These are phyloP conservation scores for Malacoctenus gilli DNA, from an alignment of 2,797 vertebrate genomes.

Conservation along the genomic window DNA sequence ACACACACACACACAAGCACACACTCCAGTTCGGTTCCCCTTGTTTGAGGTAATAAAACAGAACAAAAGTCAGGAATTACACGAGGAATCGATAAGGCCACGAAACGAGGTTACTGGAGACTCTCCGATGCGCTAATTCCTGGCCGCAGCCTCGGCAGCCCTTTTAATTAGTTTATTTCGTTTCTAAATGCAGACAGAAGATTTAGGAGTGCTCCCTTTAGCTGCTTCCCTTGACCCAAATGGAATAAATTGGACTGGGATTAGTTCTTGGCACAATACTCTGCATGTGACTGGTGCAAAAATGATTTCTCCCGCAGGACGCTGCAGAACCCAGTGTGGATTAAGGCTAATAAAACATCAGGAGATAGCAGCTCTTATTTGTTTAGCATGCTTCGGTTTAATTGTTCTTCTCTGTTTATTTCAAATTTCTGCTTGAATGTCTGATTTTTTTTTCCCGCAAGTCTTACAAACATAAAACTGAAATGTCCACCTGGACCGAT, in stretches of 20 bases:
- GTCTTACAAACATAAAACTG: no score
- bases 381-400: conserved; percentile 15
- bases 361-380: conserved; percentile 26
- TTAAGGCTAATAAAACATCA: conserved; percentile 29
- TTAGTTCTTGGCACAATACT: conserved; percentile 65
- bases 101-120: conserved; percentile 54
- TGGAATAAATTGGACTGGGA: conserved; percentile 72
- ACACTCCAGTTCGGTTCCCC: conserved; percentile 2
- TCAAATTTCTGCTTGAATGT: no score
- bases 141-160: conserved; percentile 54
- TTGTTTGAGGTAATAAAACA: conserved; percentile 30
- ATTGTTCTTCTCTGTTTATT: no score
- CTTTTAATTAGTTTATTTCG: conserved; percentile 72
- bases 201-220: conserved; percentile 66
- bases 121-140: conserved; percentile 53
- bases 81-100: conserved; percentile 36
- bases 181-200: conserved; percentile 71
- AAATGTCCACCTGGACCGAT: no score
- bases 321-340: conserved; percentile 32
- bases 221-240: conserved; percentile 71
- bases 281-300: conserved; percentile 52
- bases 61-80: conserved; percentile 35
- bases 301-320: conserved; percentile 51
- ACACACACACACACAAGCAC: no score
- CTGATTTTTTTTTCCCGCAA: no score